Conservation (phyloP, 2,888 invertebrate species). For the Drosophila heteroneura region DNA sequence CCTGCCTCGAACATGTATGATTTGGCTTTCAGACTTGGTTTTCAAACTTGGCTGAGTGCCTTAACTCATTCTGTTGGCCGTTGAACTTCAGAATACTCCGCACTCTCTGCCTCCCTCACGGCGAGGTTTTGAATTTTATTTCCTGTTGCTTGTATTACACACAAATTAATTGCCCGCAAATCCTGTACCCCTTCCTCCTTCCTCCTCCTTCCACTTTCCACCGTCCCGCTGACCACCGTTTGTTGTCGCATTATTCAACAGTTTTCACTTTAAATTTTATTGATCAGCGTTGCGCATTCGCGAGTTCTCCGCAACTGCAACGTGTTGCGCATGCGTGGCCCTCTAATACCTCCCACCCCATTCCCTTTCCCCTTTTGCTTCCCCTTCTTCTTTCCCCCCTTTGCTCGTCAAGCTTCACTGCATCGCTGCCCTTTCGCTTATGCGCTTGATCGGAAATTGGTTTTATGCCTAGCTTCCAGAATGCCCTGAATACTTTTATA, state of each 20-base stretch:
- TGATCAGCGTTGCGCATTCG: slow-evolving; percentile 52
- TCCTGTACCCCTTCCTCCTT: slow-evolving; percentile 70
- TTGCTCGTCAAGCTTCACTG: slow-evolving; percentile 56
- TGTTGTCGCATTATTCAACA: slow-evolving; percentile 72
- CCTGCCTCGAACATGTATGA: slow-evolving; percentile 37
- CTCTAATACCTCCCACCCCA: slow-evolving; percentile 16
- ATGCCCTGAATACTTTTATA: slow-evolving; percentile 37
- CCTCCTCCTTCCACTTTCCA: background rate
- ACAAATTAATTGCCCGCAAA: slow-evolving; percentile 85
- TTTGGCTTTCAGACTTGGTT: slow-evolving; percentile 29
- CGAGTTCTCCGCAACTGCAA: slow-evolving; percentile 37
- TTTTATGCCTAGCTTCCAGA: slow-evolving; percentile 71
- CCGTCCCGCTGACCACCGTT: slow-evolving; percentile 26
- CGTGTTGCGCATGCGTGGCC: slow-evolving; percentile 77
- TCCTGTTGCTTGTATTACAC: slow-evolving; percentile 68
- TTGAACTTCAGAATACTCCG: slow-evolving; percentile 54
- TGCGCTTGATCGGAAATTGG: slow-evolving; percentile 82
- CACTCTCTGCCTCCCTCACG: background rate
- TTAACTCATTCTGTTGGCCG: slow-evolving; percentile 53
- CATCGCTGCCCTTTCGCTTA: slow-evolving; percentile 51
- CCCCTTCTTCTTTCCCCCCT: background rate
- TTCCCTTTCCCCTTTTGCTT: background rate
- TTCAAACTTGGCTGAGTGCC: slow-evolving; percentile 5
- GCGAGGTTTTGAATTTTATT: slow-evolving; percentile 38
- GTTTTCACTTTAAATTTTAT: slow-evolving; percentile 79